Evolutionary conservation across 2,888 invertebrate genomes (phyloP).

Genomic region (Endotricha flammealis): DNA sequence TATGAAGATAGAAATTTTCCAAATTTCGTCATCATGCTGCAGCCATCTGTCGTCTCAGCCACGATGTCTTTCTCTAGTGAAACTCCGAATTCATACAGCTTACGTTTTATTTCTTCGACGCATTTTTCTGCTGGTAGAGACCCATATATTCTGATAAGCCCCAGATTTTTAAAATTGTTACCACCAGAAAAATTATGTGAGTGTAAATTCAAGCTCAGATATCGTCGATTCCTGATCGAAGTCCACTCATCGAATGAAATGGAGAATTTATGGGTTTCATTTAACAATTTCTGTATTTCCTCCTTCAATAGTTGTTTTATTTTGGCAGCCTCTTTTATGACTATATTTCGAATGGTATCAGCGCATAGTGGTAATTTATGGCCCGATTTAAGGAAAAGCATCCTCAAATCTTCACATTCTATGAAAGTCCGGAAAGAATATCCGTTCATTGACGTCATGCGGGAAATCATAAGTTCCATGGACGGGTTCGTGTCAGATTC

Average conservation of each 20-base stretch:
- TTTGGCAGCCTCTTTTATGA: no score
- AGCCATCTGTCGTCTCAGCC: conserved; percentile 6
- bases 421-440: no score
- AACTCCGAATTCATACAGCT: conserved; percentile 3
- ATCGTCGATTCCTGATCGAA: not conserved
- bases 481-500: conserved; percentile 3
- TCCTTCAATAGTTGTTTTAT: no score
- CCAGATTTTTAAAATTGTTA: conserved; percentile 4
- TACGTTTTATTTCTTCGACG: not conserved
- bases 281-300: no score
- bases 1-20: conserved; percentile 5
- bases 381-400: no score
- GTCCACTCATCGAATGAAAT: conserved; percentile 7
- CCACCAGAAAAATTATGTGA: not conserved
- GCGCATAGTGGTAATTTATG: no score
- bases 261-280: no score
- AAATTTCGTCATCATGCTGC: conserved; percentile 8
- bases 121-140: conserved; percentile 3
- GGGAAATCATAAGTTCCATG: conserved; percentile 6
- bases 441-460: conserved; percentile 7
- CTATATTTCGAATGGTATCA: no score
- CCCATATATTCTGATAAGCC: conserved; percentile 1
- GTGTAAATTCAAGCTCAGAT: conserved; percentile 4
- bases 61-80: conserved; percentile 6
- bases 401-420: no score